These are phyloP conservation scores for Sphecodes monilicornis DNA, from an alignment of 2,888 invertebrate genomes.

Conservation along the genomic window DNA sequence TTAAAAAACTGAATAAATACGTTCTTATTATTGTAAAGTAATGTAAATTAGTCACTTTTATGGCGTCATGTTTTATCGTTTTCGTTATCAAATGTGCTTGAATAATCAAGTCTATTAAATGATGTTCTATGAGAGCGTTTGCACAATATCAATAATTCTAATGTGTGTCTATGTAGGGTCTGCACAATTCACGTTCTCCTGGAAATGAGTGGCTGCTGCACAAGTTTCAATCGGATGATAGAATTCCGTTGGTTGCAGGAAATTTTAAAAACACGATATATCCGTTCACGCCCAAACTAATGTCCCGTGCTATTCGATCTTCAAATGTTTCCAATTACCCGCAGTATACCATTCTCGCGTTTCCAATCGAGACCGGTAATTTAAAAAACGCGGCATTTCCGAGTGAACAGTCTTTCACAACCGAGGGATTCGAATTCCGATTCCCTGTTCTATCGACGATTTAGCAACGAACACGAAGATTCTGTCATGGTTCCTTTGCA, in stretches of 20 bases:
- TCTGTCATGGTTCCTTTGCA: not conserved
- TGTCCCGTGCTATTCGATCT: not conserved
- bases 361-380: not conserved
- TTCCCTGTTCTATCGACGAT: not conserved
- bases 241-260: not conserved
- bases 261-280: not conserved
- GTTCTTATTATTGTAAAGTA: not conserved
- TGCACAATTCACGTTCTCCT: not conserved
- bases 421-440: not conserved
- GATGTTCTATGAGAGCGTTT: no score
- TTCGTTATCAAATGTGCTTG: not conserved
- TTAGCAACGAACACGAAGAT: not conserved
- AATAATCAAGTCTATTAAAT: not conserved
- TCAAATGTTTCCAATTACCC: not conserved
- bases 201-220: not conserved
- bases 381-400: not conserved
- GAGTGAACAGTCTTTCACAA: not conserved
- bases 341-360: not conserved
- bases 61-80: not conserved
- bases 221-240: not conserved
- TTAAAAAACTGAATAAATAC: not conserved
- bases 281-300: not conserved
- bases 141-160: not conserved
- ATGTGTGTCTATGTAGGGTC: not conserved
- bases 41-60: not conserved